Base-by-base conservation (phyloP, 2,797 vertebrate species). In the Varecia variegata region DNA sequence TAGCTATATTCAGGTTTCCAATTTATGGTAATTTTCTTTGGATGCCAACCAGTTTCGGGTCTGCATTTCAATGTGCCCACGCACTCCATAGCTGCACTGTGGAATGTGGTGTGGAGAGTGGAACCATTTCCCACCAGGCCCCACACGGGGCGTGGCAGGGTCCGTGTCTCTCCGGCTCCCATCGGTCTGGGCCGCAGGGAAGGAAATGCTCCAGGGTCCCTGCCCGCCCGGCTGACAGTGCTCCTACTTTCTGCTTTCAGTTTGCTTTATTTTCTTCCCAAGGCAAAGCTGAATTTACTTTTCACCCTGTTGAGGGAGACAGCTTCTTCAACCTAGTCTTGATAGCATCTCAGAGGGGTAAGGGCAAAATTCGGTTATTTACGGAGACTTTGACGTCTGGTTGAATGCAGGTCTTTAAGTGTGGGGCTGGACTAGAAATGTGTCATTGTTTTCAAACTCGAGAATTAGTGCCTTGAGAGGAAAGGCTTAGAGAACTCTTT, bases 1-100 rank as follows among this genome's bases (percentile, higher is more conserved):
- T 95, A 83, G 70, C 18, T 86, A 40, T 56, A 94, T 96, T 96
- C 86, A 97, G 62, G 70, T 93, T 96, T 95, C 52, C 77, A 91
- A 30, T 87, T 93, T 70, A 93, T 11, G 68, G 82, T 74, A 23
- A 80, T 92, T 96, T 94, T 83, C 73, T 93, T 96, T 97, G 96
- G 97, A 96, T 84, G 54, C 45, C 45, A 60, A 84, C 90, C 88
- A 90, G 35, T 70, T 95, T 94, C 0, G 0, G 25, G 43, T 77
- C 71, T 95, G 70, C 32, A 15, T 88, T 88, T 93, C 67, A 73
- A 15, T 68, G n/a, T 65, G 56, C 80, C 88, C 77, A 62, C 32
- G n/a, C 0, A 14, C 12, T 47, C 92, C 90, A 38, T 32, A 15
- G 60, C 17, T 60, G 47, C 38, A 35, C 35, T 84, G 58, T 76